Conservation (phyloP, 2,797 vertebrate species). For the Bryconaethiops microstoma region DNA sequence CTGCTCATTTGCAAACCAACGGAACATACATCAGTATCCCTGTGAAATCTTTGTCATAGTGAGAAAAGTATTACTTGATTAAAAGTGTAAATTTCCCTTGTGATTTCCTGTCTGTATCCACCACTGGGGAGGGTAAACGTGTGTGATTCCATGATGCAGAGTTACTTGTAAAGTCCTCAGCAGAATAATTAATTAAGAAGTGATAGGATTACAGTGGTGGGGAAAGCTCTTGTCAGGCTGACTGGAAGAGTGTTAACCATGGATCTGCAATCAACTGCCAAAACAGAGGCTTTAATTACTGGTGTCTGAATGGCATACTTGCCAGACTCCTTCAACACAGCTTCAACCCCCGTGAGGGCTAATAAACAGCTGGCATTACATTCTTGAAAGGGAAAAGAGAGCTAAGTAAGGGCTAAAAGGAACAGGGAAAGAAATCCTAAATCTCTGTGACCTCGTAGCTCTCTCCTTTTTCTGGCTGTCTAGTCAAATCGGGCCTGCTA, state of each 20-base stretch:
- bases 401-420: constrained; percentile 11
- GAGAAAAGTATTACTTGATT: constrained; percentile 43
- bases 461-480: constrained; percentile 3
- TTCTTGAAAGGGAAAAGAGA: constrained; percentile 8
- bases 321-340: constrained; percentile 45
- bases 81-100: constrained; percentile 11
- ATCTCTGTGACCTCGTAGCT: constrained; percentile 8
- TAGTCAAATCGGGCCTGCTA: constrained; percentile 16
- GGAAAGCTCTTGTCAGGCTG: constrained; percentile 44
- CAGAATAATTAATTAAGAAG: constrained; percentile 52
- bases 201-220: constrained; percentile 43
- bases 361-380: constrained; percentile 56
- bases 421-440: constrained; percentile 1
- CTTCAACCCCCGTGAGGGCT: constrained; percentile 33
- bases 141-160: constrained; percentile 21
- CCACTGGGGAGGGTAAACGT: constrained; percentile 8
- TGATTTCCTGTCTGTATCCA: background rate
- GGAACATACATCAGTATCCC: background rate
- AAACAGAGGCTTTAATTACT: constrained; percentile 60
- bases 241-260: constrained; percentile 43
- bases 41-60: background rate
- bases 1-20: no score
- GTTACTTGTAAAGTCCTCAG: constrained; percentile 32
- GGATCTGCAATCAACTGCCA: constrained; percentile 59
- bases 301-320: constrained; percentile 37